phyloP scores from a whole-genome alignment of 2,113 vertebrate genomes.

The Azemiops feae region DNA sequence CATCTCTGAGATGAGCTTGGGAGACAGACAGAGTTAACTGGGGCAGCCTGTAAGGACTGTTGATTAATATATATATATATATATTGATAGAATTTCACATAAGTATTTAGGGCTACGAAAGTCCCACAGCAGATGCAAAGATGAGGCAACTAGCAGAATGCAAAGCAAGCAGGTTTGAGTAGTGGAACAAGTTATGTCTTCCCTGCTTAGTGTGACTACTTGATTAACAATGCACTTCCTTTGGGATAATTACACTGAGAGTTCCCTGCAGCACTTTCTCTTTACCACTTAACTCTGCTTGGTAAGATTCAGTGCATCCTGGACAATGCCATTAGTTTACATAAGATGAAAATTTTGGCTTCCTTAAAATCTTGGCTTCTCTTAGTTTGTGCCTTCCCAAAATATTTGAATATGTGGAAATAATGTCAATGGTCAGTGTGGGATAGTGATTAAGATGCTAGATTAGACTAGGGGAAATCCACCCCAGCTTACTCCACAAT shows the following conservation, averaged over 20 bases:
- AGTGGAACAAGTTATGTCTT: not conserved
- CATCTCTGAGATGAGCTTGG: not conserved
- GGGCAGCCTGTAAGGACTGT: not conserved
- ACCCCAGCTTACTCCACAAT: not conserved
- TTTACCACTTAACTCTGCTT: not conserved
- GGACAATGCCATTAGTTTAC: not conserved
- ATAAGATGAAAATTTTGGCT: not conserved
- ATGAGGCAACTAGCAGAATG: not conserved
- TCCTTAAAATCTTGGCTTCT: not conserved
- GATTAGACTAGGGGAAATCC: not conserved
- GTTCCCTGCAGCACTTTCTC: not conserved
- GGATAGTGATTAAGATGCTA: not conserved
- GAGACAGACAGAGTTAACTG: not conserved
- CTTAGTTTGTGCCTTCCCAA: not conserved
- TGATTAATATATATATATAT: too few relatives aligned
- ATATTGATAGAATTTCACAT: not conserved
- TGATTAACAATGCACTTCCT: not conserved
- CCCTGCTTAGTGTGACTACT: not conserved
- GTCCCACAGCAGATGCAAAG: not conserved
- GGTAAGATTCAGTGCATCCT: not conserved
- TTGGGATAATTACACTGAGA: not conserved
- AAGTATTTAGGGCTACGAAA: not conserved
- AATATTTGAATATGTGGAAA: not conserved
- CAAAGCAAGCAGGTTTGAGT: not conserved
- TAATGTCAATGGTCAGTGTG: not conserved